These are phyloP conservation scores for Montifringilla adamsi DNA, from an alignment of 2,113 vertebrate genomes.

Conservation along the genomic window DNA sequence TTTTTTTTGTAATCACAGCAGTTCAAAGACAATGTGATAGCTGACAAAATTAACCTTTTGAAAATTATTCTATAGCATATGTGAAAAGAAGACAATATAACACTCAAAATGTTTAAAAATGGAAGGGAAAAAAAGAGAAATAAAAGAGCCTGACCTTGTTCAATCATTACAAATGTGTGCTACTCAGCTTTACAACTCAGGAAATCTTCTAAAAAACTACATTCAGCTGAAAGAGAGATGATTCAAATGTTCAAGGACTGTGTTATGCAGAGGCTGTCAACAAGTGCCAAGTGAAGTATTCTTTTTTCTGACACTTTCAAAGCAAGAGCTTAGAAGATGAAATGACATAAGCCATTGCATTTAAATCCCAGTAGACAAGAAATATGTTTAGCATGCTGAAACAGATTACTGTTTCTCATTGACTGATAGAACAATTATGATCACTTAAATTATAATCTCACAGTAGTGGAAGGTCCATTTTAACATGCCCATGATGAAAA, in stretches of 20 bases:
- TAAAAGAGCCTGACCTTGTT: not conserved
- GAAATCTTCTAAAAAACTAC: not conserved
- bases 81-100: not conserved
- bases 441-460: not conserved
- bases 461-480: not conserved
- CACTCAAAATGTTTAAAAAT: fast-evolving
- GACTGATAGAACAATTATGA: not conserved
- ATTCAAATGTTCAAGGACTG: not conserved
- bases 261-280: not conserved
- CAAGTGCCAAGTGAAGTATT: not conserved
- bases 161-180: not conserved
- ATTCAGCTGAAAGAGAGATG: not conserved
- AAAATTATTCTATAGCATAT: not conserved
- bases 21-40: not conserved
- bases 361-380: not conserved
- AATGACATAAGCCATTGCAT: not conserved
- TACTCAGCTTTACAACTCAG: not conserved
- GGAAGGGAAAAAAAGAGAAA: fast-evolving
- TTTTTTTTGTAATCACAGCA: not conserved
- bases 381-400: not conserved
- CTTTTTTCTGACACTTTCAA: not conserved
- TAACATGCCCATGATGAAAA: not conserved
- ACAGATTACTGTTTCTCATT: not conserved
- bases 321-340: not conserved
- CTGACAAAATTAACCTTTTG: not conserved